Evolutionary conservation across 1,140 invertebrate genomes (phyloP), one percentile per base, ranked within the genome.

Genomic region (Oryzaephilus surinamensis): DNA sequence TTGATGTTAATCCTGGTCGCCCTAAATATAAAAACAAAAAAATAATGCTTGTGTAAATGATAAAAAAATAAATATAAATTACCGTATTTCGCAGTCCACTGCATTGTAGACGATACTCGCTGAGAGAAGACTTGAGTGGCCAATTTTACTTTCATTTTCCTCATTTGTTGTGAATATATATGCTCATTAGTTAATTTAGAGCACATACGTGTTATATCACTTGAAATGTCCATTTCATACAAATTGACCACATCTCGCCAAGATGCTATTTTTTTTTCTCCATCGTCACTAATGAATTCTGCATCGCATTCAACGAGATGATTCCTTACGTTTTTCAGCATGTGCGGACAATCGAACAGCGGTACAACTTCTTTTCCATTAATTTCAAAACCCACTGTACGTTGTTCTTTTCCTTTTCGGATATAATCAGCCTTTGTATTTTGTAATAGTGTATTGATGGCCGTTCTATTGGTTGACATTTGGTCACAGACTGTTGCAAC

Each of bases 381-480:
- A 13, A 43, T 21, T 28, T 8, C 32, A 32, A 17, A 35, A 11
- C n/a, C 4, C 6, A 18, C 13, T 10, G n/a, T 3, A 29, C 32
- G n/a, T 5, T 12, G 4, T n/a, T 28, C 27, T n/a, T 6, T n/a
- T 12, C 27, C 27, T 28, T 28, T 28, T 6, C 27, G 4, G 4
- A 4, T 4, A 28, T n/a, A 28, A 6, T 28, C n/a, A n/a, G 24
- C 37, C 6, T 37, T 0, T 58, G 36, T 32, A 8, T 20, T 8
- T 20, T 20, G 4, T 8, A 20, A 20, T 8, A 20, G 19, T 20
- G 19, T 5, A 8, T 20, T 20, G 8, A 20, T 20, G 8, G 19
- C 19, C 8, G 19, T 8, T 20, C 8, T 4, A 20, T 20, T 62
- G 61, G 2, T 42, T 46, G 2, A 60, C 58, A 32, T 65, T 57